Conservation (phyloP, 2,113 vertebrate species). For the Tragelaphus scriptus region DNA sequence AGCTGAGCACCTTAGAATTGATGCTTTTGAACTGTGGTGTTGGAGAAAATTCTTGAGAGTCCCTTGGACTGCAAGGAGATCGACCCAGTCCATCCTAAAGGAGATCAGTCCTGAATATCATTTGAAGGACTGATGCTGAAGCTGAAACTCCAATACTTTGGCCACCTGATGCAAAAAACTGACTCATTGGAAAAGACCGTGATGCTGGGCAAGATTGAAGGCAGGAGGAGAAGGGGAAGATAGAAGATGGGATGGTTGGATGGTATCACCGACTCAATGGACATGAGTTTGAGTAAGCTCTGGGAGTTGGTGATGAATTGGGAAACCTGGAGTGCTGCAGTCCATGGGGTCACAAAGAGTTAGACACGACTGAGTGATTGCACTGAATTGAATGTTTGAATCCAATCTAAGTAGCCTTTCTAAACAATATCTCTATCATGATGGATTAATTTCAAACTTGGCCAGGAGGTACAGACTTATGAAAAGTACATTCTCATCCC, state of each 20-base stretch:
- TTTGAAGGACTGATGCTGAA: neutral
- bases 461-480: neutral
- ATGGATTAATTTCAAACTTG: neutral
- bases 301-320: rapidly evolving
- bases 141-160: neutral
- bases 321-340: neutral
- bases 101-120: neutral
- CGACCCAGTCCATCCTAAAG: neutral
- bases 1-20: neutral
- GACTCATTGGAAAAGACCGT: neutral
- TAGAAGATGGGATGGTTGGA: neutral
- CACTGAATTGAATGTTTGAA: neutral
- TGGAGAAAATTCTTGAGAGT: neutral
- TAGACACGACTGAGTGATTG: neutral
- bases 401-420: neutral
- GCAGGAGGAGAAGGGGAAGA: neutral
- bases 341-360: neutral
- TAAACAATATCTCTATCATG: neutral
- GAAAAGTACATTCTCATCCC: neutral
- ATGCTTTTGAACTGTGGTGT: neutral
- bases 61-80: neutral
- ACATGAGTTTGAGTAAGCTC: neutral
- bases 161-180: neutral
- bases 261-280: rapidly evolving
- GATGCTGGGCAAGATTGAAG: neutral